Evolutionary conservation across 2,888 invertebrate genomes (phyloP).

Genomic region (Limnephilus auricula): DNA sequence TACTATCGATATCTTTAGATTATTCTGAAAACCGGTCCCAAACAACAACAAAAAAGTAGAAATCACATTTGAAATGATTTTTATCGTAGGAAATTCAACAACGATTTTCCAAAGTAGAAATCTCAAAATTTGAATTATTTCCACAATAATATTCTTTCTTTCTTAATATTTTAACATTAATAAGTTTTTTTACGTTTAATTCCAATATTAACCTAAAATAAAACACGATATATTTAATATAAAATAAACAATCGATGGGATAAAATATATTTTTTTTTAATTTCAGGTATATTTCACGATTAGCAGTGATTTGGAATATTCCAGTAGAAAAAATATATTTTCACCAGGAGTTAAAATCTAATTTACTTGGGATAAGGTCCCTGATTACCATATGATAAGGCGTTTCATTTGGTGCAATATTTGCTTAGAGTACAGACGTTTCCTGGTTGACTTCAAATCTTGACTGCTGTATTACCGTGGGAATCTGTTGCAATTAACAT

Average conservation of each 20-base stretch:
- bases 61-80: background rate
- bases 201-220: no score
- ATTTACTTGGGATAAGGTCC: background rate
- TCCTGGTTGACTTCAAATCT: background rate
- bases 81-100: no score
- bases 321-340: background rate
- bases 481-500: constrained; percentile 42
- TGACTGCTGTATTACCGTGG: constrained; percentile 23
- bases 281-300: no score
- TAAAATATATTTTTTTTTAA: no score
- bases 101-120: no score
- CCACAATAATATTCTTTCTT: no score
- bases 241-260: no score
- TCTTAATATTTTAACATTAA: no score
- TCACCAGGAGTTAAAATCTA: background rate
- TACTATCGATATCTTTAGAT: background rate
- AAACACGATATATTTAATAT: no score
- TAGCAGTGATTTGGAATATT: background rate
- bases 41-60: background rate
- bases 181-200: no score
- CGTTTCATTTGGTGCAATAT: background rate
- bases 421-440: background rate
- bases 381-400: background rate
- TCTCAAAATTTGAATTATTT: no score
- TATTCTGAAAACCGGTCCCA: background rate